A percentile compares a stretch with the other conserved stretches of the same genome.
Conservation (phyloP, 2,113 vertebrate genomes). For the Odocoileus hemionus region DNA sequence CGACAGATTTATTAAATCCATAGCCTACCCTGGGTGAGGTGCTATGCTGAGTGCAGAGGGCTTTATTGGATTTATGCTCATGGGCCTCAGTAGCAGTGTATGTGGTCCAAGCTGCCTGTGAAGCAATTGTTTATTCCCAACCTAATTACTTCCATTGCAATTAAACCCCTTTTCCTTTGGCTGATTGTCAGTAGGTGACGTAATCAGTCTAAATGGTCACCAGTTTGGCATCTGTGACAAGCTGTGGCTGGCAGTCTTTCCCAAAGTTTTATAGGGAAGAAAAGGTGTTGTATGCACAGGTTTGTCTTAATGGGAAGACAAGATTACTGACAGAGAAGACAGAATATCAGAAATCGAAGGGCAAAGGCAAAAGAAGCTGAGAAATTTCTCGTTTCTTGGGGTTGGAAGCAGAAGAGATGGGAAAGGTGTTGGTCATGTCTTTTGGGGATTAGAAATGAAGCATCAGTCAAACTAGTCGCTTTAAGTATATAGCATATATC, state of each 20-base stretch:
- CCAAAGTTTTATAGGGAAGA: neutral
- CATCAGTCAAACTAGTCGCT: neutral
- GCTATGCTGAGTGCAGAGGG: neutral
- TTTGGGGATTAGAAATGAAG: neutral
- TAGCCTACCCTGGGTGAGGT: neutral
- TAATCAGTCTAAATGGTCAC: neutral
- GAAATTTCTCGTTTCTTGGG: neutral
- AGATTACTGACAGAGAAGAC: neutral
- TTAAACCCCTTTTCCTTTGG: conserved; percentile 37
- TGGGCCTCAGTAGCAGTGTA: neutral
- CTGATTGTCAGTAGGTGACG: neutral
- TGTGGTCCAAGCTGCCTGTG: neutral
- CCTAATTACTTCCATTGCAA: conserved; percentile 22
- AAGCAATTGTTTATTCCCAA: conserved; percentile 1
- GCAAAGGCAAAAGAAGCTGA: neutral
- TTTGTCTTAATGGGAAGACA: neutral
- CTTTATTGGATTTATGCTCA: neutral
- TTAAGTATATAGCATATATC: neutral
- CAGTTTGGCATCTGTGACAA: neutral
- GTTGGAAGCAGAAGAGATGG: neutral
- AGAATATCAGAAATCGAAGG: neutral
- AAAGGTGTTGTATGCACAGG: neutral
- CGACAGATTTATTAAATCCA: neutral
- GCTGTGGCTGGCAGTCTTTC: neutral
- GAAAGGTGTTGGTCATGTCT: neutral